A percentile compares a stretch with the other conserved stretches of the same genome.
Conservation (phyloP, 2,888 invertebrate species). For the Dexiosoma caninum region DNA sequence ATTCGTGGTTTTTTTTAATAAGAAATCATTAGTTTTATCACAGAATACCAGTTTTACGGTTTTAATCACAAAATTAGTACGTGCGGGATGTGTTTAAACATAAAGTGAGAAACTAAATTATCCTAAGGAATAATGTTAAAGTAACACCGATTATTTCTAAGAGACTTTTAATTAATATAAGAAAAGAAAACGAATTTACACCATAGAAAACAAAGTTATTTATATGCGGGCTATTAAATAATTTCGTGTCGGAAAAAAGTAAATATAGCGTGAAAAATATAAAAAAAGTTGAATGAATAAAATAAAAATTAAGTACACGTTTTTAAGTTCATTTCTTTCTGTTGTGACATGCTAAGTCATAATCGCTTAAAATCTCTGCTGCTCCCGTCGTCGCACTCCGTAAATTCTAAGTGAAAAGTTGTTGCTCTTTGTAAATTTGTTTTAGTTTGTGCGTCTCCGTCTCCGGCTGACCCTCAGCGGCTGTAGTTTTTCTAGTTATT, state of each 20-base stretch:
- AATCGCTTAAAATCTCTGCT: background rate
- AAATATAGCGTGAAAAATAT: background rate
- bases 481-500: background rate
- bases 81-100: conserved; percentile 1
- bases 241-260: background rate
- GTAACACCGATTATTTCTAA: background rate
- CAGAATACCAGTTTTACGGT: too few relatives aligned
- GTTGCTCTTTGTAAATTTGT: background rate
- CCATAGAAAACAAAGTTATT: background rate
- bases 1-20: conserved; percentile 35
- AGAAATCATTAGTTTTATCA: background rate
- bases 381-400: conserved; percentile 1
- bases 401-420: conserved; percentile 24
- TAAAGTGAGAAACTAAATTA: background rate
- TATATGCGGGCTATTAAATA: background rate
- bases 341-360: conserved; percentile 4
- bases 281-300: background rate
- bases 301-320: background rate
- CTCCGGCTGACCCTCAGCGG: background rate
- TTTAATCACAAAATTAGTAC: background rate
- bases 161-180: background rate
- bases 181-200: background rate
- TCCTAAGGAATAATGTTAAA: background rate
- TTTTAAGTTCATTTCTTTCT: background rate
- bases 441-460: too few relatives aligned